A percentile compares a stretch with the other conserved stretches of the same genome.
These are phyloP conservation scores for Orius laevigatus DNA, from an alignment of 1,140 invertebrate genomes.

Conservation along the genomic window DNA sequence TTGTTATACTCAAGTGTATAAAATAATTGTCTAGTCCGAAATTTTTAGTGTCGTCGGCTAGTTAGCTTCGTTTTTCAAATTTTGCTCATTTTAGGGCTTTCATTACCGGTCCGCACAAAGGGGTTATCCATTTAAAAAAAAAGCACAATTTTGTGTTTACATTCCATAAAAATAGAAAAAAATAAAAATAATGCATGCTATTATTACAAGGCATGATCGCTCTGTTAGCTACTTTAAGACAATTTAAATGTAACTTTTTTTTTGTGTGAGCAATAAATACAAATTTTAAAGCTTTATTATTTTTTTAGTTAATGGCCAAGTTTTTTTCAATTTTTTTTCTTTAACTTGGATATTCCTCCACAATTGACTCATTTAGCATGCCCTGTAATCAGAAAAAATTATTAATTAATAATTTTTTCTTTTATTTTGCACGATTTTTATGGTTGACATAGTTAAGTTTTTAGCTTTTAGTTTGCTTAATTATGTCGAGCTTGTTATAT, in stretches of 20 bases:
- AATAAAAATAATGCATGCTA: too few species aligned
- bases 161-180: background rate
- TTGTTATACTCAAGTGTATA: too few species aligned
- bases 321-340: background rate
- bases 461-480: conserved; percentile 9
- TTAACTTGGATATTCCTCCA: background rate
- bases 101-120: background rate
- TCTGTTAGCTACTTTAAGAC: too few species aligned
- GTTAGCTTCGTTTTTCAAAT: too few species aligned
- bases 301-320: background rate
- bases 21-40: too few species aligned
- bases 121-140: background rate
- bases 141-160: background rate
- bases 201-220: too few species aligned
- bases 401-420: conserved; percentile 9
- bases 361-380: too few species aligned
- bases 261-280: conserved; percentile 10
- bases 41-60: too few species aligned
- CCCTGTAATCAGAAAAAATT: too few species aligned
- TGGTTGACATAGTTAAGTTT: conserved; percentile 11
- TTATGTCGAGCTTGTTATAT: too few species aligned
- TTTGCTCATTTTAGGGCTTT: background rate
- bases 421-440: conserved; percentile 1
- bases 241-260: background rate
- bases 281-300: background rate